Conservation (phyloP, 2,797 vertebrate genomes). For the Lepus townsendii region DNA sequence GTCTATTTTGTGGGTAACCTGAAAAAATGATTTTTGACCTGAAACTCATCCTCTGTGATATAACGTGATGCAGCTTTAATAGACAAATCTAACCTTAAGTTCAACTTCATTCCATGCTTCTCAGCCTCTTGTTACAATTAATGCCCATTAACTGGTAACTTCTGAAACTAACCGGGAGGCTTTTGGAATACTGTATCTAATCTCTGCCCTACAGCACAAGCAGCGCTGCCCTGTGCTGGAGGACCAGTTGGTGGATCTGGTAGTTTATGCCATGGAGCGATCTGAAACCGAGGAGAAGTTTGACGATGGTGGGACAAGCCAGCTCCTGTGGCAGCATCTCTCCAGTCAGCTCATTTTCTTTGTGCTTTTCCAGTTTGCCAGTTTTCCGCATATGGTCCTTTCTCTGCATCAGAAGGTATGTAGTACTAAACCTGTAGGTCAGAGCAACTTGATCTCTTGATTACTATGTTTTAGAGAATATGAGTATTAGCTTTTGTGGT, state of each 20-base stretch:
- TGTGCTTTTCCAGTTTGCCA: slow-evolving; percentile 99
- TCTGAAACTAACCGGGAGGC: slow-evolving; percentile 83
- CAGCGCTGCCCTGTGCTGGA: slow-evolving; percentile 98
- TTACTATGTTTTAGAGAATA: not conserved
- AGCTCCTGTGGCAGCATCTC: slow-evolving; percentile 99
- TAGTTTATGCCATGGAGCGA: slow-evolving; percentile 99
- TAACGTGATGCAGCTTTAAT: slow-evolving; percentile 92
- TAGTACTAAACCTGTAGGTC: slow-evolving; percentile 41
- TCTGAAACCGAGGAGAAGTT: slow-evolving; percentile 99
- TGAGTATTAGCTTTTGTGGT: not conserved
- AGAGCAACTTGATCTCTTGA: not conserved
- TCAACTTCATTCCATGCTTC: slow-evolving; percentile 91
- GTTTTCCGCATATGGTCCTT: slow-evolving; percentile 99
- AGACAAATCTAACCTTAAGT: slow-evolving; percentile 88
- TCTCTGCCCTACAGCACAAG: slow-evolving; percentile 95
- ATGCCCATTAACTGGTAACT: slow-evolving; percentile 80
- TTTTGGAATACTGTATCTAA: slow-evolving; percentile 91
- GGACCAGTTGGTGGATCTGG: slow-evolving; percentile 99
- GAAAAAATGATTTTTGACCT: not conserved
- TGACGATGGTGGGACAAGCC: slow-evolving; percentile 98
- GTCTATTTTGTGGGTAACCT: not conserved
- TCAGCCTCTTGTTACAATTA: slow-evolving; percentile 86
- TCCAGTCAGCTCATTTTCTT: slow-evolving; percentile 99
- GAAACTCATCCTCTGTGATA: slow-evolving; percentile 65
- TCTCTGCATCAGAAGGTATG: slow-evolving; percentile 99